phyloP scores from a whole-genome alignment of 2,797 vertebrate genomes.

The Gouania willdenowi region DNA sequence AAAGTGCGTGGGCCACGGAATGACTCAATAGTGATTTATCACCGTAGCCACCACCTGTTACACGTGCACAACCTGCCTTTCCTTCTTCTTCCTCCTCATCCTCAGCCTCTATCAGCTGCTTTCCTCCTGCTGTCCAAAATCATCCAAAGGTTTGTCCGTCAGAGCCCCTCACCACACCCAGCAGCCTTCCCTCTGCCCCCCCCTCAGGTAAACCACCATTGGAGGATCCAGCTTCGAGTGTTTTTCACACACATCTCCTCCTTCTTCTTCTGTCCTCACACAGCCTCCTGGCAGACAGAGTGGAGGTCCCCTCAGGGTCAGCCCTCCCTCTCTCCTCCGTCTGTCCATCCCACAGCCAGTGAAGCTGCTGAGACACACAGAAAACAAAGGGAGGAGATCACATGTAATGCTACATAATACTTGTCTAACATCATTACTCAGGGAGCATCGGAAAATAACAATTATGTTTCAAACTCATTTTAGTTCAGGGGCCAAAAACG shows the following conservation, averaged over 20 bases:
- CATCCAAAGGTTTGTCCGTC: slow-evolving; percentile 35
- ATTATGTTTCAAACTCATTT: too few relatives aligned
- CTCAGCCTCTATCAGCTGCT: slow-evolving; percentile 40
- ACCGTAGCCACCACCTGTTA: too few relatives aligned
- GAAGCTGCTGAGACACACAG: slow-evolving; percentile 34
- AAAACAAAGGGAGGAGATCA: slow-evolving; percentile 45
- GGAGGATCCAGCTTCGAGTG: neutral
- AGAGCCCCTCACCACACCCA: slow-evolving; percentile 60
- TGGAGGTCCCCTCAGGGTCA: slow-evolving; percentile 71
- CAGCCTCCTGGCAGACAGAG: slow-evolving; percentile 78
- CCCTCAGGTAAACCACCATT: slow-evolving; percentile 62
- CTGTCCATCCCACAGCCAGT: slow-evolving; percentile 40
- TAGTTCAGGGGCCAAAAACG: too few relatives aligned
- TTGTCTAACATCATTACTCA: too few relatives aligned
- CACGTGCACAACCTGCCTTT: slow-evolving; percentile 37
- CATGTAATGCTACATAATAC: slow-evolving; percentile 56
- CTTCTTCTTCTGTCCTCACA: slow-evolving; percentile 6
- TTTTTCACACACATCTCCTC: neutral
- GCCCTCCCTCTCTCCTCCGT: slow-evolving; percentile 44
- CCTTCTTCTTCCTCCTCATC: slow-evolving; percentile 25
- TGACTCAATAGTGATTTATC: too few relatives aligned
- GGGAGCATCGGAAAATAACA: too few relatives aligned
- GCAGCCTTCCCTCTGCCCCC: slow-evolving; percentile 70
- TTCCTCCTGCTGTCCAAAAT: slow-evolving; percentile 17
- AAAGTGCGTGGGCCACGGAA: too few relatives aligned